Base-by-base conservation (phyloP, 2,113 vertebrate genomes). In the Tretioscincus oriximinensis region DNA sequence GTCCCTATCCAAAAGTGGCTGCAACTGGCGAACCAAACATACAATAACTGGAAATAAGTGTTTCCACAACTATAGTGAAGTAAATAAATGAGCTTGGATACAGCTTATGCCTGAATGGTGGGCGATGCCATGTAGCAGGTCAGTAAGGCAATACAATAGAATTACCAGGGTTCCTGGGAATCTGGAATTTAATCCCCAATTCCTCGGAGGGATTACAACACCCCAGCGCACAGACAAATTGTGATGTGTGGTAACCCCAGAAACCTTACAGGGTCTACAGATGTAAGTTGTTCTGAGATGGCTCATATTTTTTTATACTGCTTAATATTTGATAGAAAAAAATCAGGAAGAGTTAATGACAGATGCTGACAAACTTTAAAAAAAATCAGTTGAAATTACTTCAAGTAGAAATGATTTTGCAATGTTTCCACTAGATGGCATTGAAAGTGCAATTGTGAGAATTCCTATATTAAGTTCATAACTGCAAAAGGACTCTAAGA, bases 361-460 rank as follows among this genome's bases (percentile, higher is more conserved):
- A 7, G 7, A 4, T 1, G 0, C 5, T 21, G 29, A 65, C 1
- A 1, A 0, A 0, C 22, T 80, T 65, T 11, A 2, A n/a, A 76
- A 0, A 1, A 11, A 11, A 54, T 6, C 45, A 21, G 1, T 22
- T 0, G 9, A 77, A 0, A 0, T 2, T 20, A 3, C 29, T 31
- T 81, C 75, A 4, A 26, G 22, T 1, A 4, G 7, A 22, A 1
- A 2, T 21, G 11, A 74, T 84, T 79, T 41, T 20, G 2, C 3
- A 2, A 18, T 76, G 63, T 1, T 21, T n/a, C 4, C 95, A 87
- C 90, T 91, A 95, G 94, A 93, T 95, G 95, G 95, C 94, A 95
- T 90, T 92, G 90, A 78, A 87, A 61, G 88, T n/a, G 89, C 85
- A 90, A 86, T 12, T 28, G 85, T 88, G 60, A 86, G 9, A 0